phyloP scores from a whole-genome alignment of 2,888 invertebrate genomes.

The Nesidiocoris tenuis region DNA sequence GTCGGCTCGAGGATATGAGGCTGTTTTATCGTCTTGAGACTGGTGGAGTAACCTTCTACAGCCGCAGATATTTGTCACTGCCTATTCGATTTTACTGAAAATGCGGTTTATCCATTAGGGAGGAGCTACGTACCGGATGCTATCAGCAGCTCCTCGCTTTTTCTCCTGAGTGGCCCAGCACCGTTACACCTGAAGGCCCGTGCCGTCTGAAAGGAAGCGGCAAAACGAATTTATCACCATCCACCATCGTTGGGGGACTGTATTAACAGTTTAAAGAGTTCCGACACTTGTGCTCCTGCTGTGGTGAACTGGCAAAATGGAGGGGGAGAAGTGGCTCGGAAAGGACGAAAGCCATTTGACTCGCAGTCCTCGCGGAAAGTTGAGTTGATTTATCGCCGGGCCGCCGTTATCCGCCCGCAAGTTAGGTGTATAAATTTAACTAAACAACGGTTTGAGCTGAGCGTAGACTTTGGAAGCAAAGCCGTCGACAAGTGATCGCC shows the following conservation, averaged over 20 bases:
- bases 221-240: background rate
- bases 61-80: no score
- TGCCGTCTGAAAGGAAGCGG: background rate
- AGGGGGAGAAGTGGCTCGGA: background rate
- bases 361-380: background rate
- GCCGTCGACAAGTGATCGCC: background rate
- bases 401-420: background rate
- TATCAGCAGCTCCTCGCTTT: background rate
- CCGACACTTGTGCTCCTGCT: background rate
- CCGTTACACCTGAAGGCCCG: background rate
- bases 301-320: background rate
- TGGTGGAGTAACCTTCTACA: no score
- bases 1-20: no score
- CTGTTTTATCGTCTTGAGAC: no score
- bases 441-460: conserved; percentile 4
- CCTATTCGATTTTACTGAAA: no score
- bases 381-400: background rate
- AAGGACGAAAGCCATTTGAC: background rate
- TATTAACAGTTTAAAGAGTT: background rate
- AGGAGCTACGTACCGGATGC: no score
- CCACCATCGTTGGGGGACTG: background rate
- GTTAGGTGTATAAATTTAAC: conserved; percentile 14
- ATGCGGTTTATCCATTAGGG: no score
- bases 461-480: background rate
- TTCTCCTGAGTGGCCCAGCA: background rate